Conservation (phyloP, 2,797 vertebrate species). For the Danio choprae region DNA sequence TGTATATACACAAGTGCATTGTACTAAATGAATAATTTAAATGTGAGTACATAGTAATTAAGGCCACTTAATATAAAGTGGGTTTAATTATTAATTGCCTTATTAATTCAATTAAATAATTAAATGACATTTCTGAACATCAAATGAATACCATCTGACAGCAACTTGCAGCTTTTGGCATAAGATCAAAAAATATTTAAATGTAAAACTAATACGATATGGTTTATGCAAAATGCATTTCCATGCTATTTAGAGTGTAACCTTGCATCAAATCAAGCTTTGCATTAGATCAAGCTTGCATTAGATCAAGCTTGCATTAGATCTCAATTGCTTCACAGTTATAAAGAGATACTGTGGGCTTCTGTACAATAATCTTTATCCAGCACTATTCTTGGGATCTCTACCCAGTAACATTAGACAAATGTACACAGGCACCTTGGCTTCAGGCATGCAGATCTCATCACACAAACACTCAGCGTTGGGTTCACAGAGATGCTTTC, state of each 20-base stretch:
- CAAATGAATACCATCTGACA: too few species aligned
- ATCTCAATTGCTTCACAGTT: neutral
- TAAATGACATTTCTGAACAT: too few species aligned
- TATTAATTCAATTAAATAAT: too few species aligned
- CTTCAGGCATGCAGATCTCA: slow-evolving; percentile 38
- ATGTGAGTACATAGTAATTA: too few species aligned
- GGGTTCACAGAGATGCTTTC: slow-evolving; percentile 38
- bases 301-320: neutral
- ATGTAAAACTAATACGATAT: neutral
- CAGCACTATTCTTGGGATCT: slow-evolving; percentile 45
- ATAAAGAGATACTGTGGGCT: neutral
- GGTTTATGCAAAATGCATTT: neutral
- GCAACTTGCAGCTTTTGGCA: too few species aligned
- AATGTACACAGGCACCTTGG: slow-evolving; percentile 49
- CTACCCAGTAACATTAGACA: slow-evolving; percentile 58
- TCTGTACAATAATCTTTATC: slow-evolving; percentile 38
- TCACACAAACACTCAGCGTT: slow-evolving; percentile 25
- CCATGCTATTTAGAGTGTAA: neutral
- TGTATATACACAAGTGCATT: too few species aligned
- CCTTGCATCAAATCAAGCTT: neutral
- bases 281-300: neutral
- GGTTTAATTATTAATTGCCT: too few species aligned
- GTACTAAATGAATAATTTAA: too few species aligned
- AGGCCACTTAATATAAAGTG: too few species aligned
- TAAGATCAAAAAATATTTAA: too few species aligned